Conservation (phyloP, 2,888 invertebrate species). For the Thumatha senex region DNA sequence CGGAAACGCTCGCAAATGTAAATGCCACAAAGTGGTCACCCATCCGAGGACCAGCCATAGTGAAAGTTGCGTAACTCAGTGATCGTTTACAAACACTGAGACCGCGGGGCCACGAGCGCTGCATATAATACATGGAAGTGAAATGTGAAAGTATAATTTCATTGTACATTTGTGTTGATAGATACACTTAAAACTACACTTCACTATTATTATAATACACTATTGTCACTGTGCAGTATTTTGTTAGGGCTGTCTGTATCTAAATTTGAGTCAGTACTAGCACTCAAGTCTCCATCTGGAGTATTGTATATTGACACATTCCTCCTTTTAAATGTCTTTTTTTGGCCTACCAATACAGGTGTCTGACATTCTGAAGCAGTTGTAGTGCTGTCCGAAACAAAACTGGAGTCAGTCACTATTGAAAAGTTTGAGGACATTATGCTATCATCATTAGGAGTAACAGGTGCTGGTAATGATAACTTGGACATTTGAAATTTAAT, state of each 20-base stretch:
- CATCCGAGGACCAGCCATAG: no score
- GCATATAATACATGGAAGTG: neutral
- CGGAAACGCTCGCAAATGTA: no score
- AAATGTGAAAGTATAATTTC: neutral
- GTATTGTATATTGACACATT: slow-evolving; percentile 71
- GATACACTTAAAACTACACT: no score
- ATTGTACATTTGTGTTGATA: neutral
- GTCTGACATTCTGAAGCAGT: slow-evolving; percentile 53
- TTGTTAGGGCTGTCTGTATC: slow-evolving; percentile 57
- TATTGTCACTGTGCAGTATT: slow-evolving; percentile 34
- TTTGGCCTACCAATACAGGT: slow-evolving; percentile 49
- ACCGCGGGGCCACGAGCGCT: no score
- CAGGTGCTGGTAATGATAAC: slow-evolving; percentile 65
- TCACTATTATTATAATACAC: neutral
- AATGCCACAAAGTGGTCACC: no score
- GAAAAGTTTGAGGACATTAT: slow-evolving; percentile 34
- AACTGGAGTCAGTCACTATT: slow-evolving; percentile 38
- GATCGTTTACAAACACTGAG: no score
- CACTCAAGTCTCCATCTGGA: slow-evolving; percentile 54
- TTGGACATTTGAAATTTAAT: slow-evolving; percentile 51
- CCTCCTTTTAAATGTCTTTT: slow-evolving; percentile 72
- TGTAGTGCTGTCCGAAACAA: slow-evolving; percentile 44
- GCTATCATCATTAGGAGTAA: slow-evolving; percentile 58
- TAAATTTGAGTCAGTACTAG: slow-evolving; percentile 45
- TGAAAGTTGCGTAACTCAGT: no score